These are phyloP conservation scores for Syrphus vitripennis DNA, from an alignment of 2,888 invertebrate species.

Conservation along the genomic window DNA sequence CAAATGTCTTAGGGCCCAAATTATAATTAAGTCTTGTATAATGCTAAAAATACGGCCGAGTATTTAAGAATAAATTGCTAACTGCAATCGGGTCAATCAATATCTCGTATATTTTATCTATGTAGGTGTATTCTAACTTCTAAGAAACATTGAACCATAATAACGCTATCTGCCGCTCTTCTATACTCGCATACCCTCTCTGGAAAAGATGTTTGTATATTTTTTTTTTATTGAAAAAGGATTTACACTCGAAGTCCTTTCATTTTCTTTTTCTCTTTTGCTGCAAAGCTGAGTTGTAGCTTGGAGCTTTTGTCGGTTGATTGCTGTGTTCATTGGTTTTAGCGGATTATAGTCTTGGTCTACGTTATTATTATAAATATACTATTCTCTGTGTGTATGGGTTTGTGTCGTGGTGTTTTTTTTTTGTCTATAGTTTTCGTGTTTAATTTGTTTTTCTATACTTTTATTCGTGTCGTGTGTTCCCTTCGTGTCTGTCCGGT, in stretches of 20 bases:
- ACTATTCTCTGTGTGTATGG: not conserved
- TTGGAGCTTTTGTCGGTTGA: not conserved
- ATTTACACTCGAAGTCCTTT: constrained; percentile 50
- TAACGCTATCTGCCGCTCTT: not conserved
- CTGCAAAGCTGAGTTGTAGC: too few relatives aligned
- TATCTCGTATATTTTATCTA: constrained; percentile 31
- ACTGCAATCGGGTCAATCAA: constrained; percentile 67
- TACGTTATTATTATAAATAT: constrained; percentile 10
- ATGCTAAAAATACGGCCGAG: not conserved
- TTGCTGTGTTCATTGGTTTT: constrained; percentile 31
- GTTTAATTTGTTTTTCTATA: constrained; percentile 65
- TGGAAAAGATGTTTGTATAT: not conserved
- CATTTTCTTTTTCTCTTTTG: constrained; percentile 22
- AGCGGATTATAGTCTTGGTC: constrained; percentile 44
- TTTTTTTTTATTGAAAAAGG: not conserved
- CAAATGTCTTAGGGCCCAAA: not conserved
- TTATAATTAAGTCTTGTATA: not conserved
- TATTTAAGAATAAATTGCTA: constrained; percentile 28
- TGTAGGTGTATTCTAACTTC: too few relatives aligned
- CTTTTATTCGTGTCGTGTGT: constrained; percentile 32
- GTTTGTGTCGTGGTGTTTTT: not conserved
- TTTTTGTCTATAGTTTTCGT: constrained; percentile 14
- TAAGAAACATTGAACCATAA: not conserved
- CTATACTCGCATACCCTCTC: not conserved
- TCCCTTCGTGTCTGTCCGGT: not conserved